Evolutionary conservation across 2,113 vertebrate species (phyloP), one percentile per base, ranked within the genome.

Genomic region (Bubo bubo): DNA sequence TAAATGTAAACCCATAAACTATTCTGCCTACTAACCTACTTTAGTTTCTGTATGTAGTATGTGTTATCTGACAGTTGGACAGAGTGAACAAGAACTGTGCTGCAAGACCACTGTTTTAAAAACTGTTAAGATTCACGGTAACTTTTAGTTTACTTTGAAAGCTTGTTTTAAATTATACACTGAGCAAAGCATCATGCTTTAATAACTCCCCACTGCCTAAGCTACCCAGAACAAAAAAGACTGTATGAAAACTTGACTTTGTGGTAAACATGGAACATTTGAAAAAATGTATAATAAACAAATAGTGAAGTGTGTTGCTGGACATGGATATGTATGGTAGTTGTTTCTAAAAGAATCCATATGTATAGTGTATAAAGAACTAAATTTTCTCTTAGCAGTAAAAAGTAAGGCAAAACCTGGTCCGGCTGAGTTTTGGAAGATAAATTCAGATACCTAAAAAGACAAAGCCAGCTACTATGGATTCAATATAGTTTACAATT

Each of bases 391-490:
- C 20, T 16, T 45, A 67, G 17, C 14, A 20, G 11, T 59, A 64
- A 47, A 50, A 70, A 45, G 24, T 76, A 77, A 74, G 12, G 9
- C 21, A 92, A 53, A 90, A 49, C 4, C 5, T 6, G 16, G 1
- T n/a, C 9, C 62, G 21, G 4, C 21, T 73, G 39, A 50, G 16
- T 41, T 91, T 73, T 74, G 12, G 30, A 87, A 52, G 9, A 41
- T 60, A 60, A 52, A 70, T 86, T 86, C 17, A 47, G 39, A 43
- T 43, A 74, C 14, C 4, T 23, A 45, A 67, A 77, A 66, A 34
- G 19, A 56, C 9, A 35, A 88, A 82, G 16, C 0, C 68, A 75
- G 8, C 10, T 64, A 32, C 21, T 59, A 23, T 0, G 0, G 14
- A 77, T 37, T 24, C 18, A 79, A 41, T 14, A 22, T n/a, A 71